A percentile compares a stretch with the other conserved stretches of the same genome.
Conservation (phyloP, 2,797 vertebrate genomes). For the Loriculus beryllinus region DNA sequence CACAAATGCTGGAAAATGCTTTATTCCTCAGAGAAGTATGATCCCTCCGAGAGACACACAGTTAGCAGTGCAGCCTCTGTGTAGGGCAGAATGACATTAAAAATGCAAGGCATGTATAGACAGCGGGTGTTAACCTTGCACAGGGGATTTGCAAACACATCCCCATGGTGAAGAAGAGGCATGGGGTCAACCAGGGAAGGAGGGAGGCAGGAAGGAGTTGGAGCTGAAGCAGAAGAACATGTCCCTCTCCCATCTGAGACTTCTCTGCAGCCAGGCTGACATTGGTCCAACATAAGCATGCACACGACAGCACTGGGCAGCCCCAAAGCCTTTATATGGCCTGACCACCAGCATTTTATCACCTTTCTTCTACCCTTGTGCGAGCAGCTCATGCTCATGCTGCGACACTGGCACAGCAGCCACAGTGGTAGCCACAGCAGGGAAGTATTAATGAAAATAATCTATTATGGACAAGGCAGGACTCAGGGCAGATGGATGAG, state of each 20-base stretch:
- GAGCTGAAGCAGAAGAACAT: not conserved
- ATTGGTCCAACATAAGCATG: accelerated
- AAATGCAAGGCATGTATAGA: not conserved
- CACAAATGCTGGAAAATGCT: not conserved
- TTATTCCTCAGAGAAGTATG: not conserved
- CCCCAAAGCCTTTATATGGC: not conserved
- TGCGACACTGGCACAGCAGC: not conserved
- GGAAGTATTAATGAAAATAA: conserved; percentile 25
- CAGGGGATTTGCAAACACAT: not conserved
- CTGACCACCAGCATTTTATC: not conserved
- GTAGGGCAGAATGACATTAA: not conserved
- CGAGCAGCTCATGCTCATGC: not conserved
- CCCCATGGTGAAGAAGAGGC: not conserved
- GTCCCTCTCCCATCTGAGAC: not conserved
- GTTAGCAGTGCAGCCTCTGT: not conserved
- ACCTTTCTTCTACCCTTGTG: not conserved
- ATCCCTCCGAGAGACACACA: not conserved
- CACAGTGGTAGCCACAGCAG: not conserved
- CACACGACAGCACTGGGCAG: not conserved
- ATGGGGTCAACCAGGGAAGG: not conserved
- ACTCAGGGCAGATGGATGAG: not conserved
- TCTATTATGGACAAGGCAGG: not conserved
- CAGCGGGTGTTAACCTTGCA: not conserved
- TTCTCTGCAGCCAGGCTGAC: not conserved
- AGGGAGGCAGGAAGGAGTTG: not conserved